Evolutionary conservation across 2,113 vertebrate species (phyloP).

Genomic region (Diadophis punctatus): DNA sequence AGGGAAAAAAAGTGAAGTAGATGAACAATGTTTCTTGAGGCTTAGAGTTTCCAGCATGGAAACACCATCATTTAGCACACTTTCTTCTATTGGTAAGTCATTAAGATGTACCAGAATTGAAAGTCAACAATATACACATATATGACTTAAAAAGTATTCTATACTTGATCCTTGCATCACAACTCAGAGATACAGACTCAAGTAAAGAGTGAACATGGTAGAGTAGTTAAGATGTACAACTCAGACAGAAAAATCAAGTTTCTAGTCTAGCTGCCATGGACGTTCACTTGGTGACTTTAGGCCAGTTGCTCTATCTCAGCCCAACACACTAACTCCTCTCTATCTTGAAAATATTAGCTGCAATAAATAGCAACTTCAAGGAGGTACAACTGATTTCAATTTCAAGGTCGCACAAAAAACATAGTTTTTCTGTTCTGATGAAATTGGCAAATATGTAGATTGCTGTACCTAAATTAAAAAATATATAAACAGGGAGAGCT

Average conservation of each 20-base stretch:
- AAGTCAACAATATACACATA: not conserved
- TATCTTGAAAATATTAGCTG: not conserved
- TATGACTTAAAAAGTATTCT: not conserved
- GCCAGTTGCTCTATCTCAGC: not conserved
- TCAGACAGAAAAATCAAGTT: not conserved
- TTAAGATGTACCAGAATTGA: not conserved
- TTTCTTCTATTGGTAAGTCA: not conserved
- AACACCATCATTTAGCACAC: not conserved
- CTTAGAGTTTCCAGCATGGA: not conserved
- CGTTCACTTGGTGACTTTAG: not conserved
- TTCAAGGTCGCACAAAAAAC: not conserved
- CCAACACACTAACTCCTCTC: not conserved
- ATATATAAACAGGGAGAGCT: not conserved
- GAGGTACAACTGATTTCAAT: not conserved
- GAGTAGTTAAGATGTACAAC: not conserved
- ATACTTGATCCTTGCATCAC: not conserved
- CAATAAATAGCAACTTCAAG: not conserved
- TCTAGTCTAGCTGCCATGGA: not conserved
- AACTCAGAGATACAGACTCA: not conserved
- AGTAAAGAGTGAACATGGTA: not conserved
- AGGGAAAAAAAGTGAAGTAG: not conserved
- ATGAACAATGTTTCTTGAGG: not conserved
- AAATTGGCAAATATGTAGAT: not conserved
- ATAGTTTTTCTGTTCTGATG: not conserved
- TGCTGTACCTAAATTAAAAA: not conserved